A percentile compares a stretch with the other conserved stretches of the same genome.
Evolutionary conservation across 2,113 vertebrate genomes (phyloP).

Genomic region (Puffinus mauretanicus): DNA sequence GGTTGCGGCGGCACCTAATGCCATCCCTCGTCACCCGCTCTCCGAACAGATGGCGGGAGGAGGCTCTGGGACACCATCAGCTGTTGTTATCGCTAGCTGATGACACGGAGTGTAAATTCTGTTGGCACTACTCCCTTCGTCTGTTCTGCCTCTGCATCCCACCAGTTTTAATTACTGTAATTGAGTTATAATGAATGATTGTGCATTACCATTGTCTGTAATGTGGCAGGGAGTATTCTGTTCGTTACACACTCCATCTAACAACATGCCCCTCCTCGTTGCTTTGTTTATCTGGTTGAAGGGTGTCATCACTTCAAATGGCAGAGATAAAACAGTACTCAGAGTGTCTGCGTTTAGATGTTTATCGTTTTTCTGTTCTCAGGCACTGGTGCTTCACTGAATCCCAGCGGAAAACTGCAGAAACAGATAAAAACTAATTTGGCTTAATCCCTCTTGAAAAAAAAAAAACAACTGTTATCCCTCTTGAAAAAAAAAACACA

Average conservation of each 20-base stretch:
- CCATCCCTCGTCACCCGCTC: neutral
- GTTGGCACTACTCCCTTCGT: slow-evolving; percentile 68
- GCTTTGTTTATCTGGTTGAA: slow-evolving; percentile 19
- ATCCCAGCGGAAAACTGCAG: neutral
- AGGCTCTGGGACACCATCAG: slow-evolving; percentile 55
- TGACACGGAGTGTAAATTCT: slow-evolving; percentile 72
- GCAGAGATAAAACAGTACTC: neutral
- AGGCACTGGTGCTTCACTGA: neutral
- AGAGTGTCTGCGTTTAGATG: neutral
- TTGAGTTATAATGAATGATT: slow-evolving; percentile 78
- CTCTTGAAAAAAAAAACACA: neutral
- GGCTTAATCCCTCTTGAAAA: neutral
- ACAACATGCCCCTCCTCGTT: neutral
- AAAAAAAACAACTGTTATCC: too few species aligned
- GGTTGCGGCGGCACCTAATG: neutral
- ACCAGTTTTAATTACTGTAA: slow-evolving; percentile 80
- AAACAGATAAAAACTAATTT: neutral
- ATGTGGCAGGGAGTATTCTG: slow-evolving; percentile 29
- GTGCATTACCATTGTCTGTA: slow-evolving; percentile 62
- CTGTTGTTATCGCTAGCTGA: slow-evolving; percentile 71
- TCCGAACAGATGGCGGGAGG: slow-evolving; percentile 74
- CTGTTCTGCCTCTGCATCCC: slow-evolving; percentile 71
- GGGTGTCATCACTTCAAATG: neutral
- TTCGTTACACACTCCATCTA: neutral
- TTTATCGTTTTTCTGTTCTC: neutral